Conservation (phyloP, 2,797 vertebrate genomes). For the Gallirallus australis region DNA sequence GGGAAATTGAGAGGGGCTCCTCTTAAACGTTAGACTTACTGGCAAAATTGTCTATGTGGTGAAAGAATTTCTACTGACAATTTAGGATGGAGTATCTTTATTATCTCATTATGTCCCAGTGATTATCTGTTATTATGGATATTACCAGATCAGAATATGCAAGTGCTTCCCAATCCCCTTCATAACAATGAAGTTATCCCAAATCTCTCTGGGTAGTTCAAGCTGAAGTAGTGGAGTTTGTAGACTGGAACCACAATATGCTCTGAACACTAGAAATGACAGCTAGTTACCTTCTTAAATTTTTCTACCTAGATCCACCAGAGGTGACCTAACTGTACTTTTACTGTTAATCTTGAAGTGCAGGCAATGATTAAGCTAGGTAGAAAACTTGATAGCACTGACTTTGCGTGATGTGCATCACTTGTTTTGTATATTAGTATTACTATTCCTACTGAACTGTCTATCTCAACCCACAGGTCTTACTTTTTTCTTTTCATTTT, state of each 20-base stretch:
- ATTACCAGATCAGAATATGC: background rate
- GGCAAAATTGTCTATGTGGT: background rate
- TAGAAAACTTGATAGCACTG: too few relatives aligned
- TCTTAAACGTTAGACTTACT: background rate
- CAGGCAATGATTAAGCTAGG: background rate
- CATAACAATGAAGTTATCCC: background rate
- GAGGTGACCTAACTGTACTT: background rate
- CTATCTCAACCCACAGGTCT: too few relatives aligned
- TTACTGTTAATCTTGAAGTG: background rate
- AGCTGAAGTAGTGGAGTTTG: background rate
- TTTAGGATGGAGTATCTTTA: background rate
- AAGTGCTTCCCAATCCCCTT: background rate
- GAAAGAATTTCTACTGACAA: background rate
- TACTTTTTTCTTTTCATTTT: too few relatives aligned
- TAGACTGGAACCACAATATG: rapidly evolving
- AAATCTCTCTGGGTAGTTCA: background rate
- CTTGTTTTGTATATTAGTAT: too few relatives aligned
- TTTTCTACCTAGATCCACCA: background rate
- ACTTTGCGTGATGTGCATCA: too few relatives aligned
- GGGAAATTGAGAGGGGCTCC: rapidly evolving
- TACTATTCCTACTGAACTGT: too few relatives aligned
- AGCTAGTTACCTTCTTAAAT: background rate
- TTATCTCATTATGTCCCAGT: background rate
- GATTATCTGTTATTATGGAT: background rate
- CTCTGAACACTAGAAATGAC: background rate